Conservation (phyloP, 2,888 invertebrate species). For the Pheosia tremula region DNA sequence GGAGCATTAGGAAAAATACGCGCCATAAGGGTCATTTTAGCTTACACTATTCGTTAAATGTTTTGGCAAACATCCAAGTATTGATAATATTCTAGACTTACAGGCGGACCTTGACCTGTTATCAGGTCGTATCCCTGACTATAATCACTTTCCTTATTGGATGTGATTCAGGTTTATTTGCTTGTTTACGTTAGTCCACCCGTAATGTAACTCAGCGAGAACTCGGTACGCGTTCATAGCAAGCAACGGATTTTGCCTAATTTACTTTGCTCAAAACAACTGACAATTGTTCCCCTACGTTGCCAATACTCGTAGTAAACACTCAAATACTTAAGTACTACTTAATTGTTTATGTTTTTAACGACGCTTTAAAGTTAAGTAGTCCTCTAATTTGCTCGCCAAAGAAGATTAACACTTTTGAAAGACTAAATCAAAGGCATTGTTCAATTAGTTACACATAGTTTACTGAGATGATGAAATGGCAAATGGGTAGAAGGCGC, state of each 20-base stretch:
- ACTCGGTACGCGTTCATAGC: neutral
- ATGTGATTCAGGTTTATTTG: conserved; percentile 1
- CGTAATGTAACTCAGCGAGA: neutral
- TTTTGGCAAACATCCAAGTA: conserved; percentile 26
- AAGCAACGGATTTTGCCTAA: neutral
- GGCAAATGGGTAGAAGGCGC: neutral
- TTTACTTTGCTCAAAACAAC: too few relatives aligned
- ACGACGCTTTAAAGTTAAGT: too few relatives aligned
- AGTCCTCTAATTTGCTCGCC: neutral
- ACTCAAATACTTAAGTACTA: too few relatives aligned
- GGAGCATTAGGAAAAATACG: neutral
- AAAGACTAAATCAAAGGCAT: conserved; percentile 10
- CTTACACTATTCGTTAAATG: conserved; percentile 2
- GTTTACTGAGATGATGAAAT: neutral
- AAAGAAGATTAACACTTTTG: conserved; percentile 19
- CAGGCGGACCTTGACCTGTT: conserved; percentile 29
- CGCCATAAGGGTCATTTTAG: conserved; percentile 3
- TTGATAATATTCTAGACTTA: conserved; percentile 26
- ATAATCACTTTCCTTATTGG: conserved; percentile 14
- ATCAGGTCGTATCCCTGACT: conserved; percentile 10
- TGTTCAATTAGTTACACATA: conserved; percentile 1
- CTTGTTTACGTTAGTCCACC: neutral
- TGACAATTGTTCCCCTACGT: too few relatives aligned
- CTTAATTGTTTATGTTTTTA: too few relatives aligned
- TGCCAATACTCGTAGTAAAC: too few relatives aligned